phyloP scores from a whole-genome alignment of 2,888 invertebrate species.

The Tenthredo distinguenda region DNA sequence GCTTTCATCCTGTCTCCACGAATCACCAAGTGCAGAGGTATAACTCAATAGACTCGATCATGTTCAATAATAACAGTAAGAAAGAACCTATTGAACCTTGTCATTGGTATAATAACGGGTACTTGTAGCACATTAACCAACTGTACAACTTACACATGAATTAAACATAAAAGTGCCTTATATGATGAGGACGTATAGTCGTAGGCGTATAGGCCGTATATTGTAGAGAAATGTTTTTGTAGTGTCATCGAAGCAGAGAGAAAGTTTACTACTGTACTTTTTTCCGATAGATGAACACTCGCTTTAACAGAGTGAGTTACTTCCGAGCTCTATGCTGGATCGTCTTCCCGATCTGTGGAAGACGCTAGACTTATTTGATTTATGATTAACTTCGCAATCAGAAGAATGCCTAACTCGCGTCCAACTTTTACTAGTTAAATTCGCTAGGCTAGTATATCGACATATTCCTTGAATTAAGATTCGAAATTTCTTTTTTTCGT shows the following conservation, averaged over 20 bases:
- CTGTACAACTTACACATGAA: slow-evolving; percentile 65
- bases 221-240: slow-evolving; percentile 5
- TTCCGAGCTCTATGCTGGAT: background rate
- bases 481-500: too few species aligned
- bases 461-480: background rate
- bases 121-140: background rate
- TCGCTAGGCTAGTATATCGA: background rate
- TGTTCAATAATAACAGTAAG: slow-evolving; percentile 5
- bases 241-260: slow-evolving; percentile 27
- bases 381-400: background rate
- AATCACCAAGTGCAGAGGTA: background rate
- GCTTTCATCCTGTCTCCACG: background rate
- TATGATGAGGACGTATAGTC: background rate
- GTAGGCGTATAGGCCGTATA: background rate
- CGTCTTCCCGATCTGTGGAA: background rate
- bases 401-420: background rate
- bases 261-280: slow-evolving; percentile 18
- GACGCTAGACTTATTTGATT: background rate
- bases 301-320: slow-evolving; percentile 4
- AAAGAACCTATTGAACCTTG: slow-evolving; percentile 23
- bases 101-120: slow-evolving; percentile 7
- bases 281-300: slow-evolving; percentile 14
- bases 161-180: slow-evolving; percentile 71
- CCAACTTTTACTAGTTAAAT: background rate
- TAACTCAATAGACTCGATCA: background rate